Evolutionary conservation across 2,113 vertebrate species (phyloP).

Genomic region (Taxidea taxus): DNA sequence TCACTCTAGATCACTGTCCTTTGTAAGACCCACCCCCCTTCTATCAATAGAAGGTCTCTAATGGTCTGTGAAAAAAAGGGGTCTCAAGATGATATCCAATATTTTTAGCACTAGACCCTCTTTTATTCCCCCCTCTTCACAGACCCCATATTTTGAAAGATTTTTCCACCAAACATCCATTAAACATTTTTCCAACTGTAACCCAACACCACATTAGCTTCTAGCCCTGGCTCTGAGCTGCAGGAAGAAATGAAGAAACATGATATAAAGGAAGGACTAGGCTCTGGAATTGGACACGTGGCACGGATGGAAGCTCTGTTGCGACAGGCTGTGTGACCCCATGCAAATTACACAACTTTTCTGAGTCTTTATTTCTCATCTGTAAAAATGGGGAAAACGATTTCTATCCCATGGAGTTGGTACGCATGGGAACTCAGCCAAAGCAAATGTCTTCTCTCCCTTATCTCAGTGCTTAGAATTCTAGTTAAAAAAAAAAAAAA

Average conservation of each 20-base stretch:
- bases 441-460: background rate
- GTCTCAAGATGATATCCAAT: background rate
- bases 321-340: background rate
- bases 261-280: background rate
- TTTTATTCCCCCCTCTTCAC: background rate
- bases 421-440: background rate
- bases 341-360: background rate
- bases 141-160: background rate
- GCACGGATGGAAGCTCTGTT: background rate
- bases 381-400: background rate
- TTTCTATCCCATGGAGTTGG: background rate
- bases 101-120: background rate
- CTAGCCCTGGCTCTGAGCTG: background rate
- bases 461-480: background rate
- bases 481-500: background rate
- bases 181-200: background rate
- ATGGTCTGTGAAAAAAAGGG: background rate
- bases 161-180: background rate
- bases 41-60: background rate
- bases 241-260: background rate
- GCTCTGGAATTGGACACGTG: background rate
- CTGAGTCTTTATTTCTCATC: background rate
- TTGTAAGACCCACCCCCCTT: background rate
- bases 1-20: background rate
- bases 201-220: background rate